Evolutionary conservation across 2,888 invertebrate species (phyloP).

Genomic region (Ariolimax columbianus): DNA sequence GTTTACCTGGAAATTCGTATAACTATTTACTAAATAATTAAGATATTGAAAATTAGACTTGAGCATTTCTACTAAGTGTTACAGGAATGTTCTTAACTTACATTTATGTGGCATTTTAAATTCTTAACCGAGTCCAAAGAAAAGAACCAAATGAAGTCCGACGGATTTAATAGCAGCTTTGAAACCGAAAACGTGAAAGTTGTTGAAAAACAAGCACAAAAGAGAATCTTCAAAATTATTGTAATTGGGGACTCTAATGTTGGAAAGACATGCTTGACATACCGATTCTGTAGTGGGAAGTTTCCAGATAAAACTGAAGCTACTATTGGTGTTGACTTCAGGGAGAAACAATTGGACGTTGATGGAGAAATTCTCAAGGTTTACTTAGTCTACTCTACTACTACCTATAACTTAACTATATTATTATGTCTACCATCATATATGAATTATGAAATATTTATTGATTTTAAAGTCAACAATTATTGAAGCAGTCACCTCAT

Average conservation of each 20-base stretch:
- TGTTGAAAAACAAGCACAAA: slow-evolving; percentile 71
- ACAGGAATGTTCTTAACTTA: neutral
- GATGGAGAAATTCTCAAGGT: slow-evolving; percentile 87
- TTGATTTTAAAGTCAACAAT: too few species aligned
- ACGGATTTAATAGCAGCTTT: slow-evolving; percentile 39
- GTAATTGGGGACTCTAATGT: slow-evolving; percentile 90
- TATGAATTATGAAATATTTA: too few species aligned
- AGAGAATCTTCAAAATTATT: slow-evolving; percentile 85
- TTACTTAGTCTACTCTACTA: too few species aligned
- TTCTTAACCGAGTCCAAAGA: neutral
- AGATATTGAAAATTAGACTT: too few species aligned
- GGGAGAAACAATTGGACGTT: slow-evolving; percentile 85
- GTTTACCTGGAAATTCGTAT: too few species aligned
- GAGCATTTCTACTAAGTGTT: too few species aligned
- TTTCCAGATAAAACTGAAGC: slow-evolving; percentile 88
- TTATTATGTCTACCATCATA: too few species aligned
- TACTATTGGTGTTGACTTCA: slow-evolving; percentile 91
- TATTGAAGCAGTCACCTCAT: too few species aligned
- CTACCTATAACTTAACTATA: too few species aligned
- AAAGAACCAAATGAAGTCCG: slow-evolving; percentile 18
- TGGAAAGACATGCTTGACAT: slow-evolving; percentile 90
- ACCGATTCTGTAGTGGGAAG: slow-evolving; percentile 88
- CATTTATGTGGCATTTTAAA: neutral
- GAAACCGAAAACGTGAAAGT: slow-evolving; percentile 63
- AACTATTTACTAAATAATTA: too few species aligned